phyloP scores from a whole-genome alignment of 2,888 invertebrate species.

The Brachyptera putata region DNA sequence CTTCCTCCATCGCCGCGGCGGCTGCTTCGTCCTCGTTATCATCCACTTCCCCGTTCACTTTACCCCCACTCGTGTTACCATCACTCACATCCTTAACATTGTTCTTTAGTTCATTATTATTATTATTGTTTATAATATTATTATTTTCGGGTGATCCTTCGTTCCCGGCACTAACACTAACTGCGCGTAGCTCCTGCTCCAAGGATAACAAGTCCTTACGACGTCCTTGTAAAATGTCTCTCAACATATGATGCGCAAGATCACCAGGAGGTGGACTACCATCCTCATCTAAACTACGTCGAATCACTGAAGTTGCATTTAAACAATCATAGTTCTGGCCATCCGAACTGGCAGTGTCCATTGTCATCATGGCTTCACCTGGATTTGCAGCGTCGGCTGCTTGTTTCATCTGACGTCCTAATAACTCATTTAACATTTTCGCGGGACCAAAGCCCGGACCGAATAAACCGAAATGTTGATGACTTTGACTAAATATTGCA shows the following conservation, averaged over 20 bases:
- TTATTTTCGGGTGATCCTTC: conserved; percentile 52
- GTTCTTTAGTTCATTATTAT: conserved; percentile 50
- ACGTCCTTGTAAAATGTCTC: conserved; percentile 85
- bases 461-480: conserved; percentile 74
- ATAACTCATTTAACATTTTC: conserved; percentile 87
- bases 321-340: conserved; percentile 39
- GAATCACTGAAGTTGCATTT: conserved; percentile 38
- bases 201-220: conserved; percentile 75
- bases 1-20: conserved; percentile 54
- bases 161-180: conserved; percentile 37
- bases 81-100: conserved; percentile 31
- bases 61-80: conserved; percentile 29
- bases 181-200: conserved; percentile 59
- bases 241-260: conserved; percentile 75
- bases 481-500: conserved; percentile 65
- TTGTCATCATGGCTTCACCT: conserved; percentile 48
- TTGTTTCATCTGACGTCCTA: conserved; percentile 72
- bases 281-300: conserved; percentile 46
- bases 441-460: conserved; percentile 71
- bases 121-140: conserved; percentile 47
- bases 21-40: conserved; percentile 44
- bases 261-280: conserved; percentile 41
- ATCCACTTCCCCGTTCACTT: conserved; percentile 35
- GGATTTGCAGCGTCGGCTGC: conserved; percentile 58
- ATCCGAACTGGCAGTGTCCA: conserved; percentile 43